Evolutionary conservation across 2,888 invertebrate genomes (phyloP), one percentile per base, ranked within the genome.

Genomic region (Drosophila diplacantha): DNA sequence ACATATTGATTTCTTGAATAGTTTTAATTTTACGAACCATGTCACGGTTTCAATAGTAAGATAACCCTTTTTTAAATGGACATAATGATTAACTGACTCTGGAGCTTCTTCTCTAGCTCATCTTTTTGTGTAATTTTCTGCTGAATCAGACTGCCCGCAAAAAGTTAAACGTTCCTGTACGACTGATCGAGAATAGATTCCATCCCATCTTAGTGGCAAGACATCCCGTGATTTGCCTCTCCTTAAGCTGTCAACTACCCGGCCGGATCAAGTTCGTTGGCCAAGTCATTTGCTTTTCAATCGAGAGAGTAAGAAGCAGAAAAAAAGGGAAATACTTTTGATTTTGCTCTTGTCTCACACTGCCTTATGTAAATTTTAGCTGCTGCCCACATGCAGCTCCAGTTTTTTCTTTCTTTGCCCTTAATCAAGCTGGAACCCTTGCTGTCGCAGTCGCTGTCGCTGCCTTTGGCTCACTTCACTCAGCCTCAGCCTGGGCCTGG

Each of bases 401-500:
- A 75, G 66, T 66, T 79, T 72, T 70, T 63, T 64, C 50, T 73
- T 47, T 60, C 67, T 70, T 73, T 73, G 80, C 80, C 77, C 80
- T 74, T 80, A 77, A 78, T 77, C 75, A 80, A 80, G 77, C 67
- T 59, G 57, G 51, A 75, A 77, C 72, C 75, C 75, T 73, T 74
- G 71, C 52, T 74, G 68, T 61, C 66, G 67, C 60, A 54, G 64
- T 35, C 20, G 20, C 20, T 34, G 34, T 62, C 66, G 67, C 60
- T 60, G 64, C 69, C 69, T 73, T 74, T 70, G 71, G 51, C 67
- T 71, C 67, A 59, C 59, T 65, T 66, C 58, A 61, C 58, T 63
- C 68, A 68, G 56, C 61, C 62, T 43, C 14, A 20, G 44, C 18
- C 16, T 1, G n/a, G 12, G 51, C 31, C 31, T 22, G 4, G 24